Base-by-base conservation (phyloP, 2,797 vertebrate genomes). In the Phalloptychus januarius region DNA sequence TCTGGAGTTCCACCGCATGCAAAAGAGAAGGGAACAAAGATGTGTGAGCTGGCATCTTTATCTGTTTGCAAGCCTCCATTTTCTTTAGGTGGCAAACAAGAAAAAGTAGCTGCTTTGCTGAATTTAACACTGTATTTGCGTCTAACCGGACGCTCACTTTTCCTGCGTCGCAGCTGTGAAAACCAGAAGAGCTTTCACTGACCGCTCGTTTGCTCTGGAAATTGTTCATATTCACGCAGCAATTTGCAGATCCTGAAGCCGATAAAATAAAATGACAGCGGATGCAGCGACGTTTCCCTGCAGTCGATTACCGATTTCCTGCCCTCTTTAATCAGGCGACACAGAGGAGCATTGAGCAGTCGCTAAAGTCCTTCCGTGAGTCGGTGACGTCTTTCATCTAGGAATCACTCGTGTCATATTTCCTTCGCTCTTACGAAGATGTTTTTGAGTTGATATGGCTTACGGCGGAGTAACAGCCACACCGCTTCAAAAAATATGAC, bases 11-110 rank as follows among this genome's bases (percentile, higher is more conserved):
- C 81, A 73, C 80, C 71, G 78, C 86, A 87, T 83, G 72, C 83
- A 82, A 79, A 88, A 72, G 13, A 72, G 18, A 78, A 52, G 40
- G 50, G 70, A 91, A 92, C 86, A 93, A 91, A 92, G 81, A 79
- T 44, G 76, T 81, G 79, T 79, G 77, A 82, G 71, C 73, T 87
- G 81, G 48, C 63, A 78, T 90, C 92, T 92, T 76, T 71, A 71
- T 90, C 89, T 83, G 74, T 87, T 88, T 87, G 92, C 90, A 83
- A 80, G 74, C 71, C 38, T 71, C 18, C 42, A 58, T 69, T 77
- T 61, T 73, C 16, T 15, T 15, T 15, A n/a, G n/a, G n/a, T n/a
- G n/a, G n/a, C 72, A 78, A 20, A 61, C 46, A 42, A 67, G 75
- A 88, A 80, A 80, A 85, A 82, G 5, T 2, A 78, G 78, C 18